Evolutionary conservation across 2,888 invertebrate genomes (phyloP).

Genomic region (Alitta virens): DNA sequence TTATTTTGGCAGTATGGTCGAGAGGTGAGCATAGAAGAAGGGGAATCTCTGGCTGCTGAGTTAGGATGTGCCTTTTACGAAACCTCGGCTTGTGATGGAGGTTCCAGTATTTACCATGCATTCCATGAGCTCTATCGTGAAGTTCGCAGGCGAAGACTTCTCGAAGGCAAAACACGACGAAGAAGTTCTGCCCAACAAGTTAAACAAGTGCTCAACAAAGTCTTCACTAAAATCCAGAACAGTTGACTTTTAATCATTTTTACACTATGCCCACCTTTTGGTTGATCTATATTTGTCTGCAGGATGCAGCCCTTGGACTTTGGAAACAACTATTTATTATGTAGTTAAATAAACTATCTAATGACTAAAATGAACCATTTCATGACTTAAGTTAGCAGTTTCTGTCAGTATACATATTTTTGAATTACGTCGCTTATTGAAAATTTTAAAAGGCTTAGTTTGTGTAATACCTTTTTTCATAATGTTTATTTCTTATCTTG

Average conservation of each 20-base stretch:
- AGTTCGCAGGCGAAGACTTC: constrained; percentile 42
- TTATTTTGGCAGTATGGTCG: constrained; percentile 30
- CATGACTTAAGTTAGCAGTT: too few species aligned
- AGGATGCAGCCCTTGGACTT: too few species aligned
- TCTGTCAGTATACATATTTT: too few species aligned
- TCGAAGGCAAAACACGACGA: constrained; percentile 41
- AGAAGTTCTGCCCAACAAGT: constrained; percentile 42
- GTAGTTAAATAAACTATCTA: too few species aligned
- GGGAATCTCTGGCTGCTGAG: constrained; percentile 44
- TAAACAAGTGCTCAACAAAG: constrained; percentile 15
- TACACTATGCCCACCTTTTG: too few species aligned
- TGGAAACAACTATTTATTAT: too few species aligned
- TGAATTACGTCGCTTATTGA: too few species aligned
- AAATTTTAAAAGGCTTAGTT: too few species aligned
- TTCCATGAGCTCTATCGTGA: constrained; percentile 54
- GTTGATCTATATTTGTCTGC: too few species aligned
- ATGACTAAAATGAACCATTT: too few species aligned
- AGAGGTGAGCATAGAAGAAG: constrained; percentile 40
- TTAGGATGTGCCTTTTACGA: constrained; percentile 52
- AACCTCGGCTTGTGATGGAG: constrained; percentile 52
- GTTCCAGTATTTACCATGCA: constrained; percentile 49
- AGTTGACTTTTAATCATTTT: constrained; percentile 3
- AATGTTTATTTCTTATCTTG: too few species aligned
- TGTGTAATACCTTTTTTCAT: too few species aligned
- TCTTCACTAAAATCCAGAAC: constrained; percentile 16